These are phyloP conservation scores for Troides helena DNA, from an alignment of 2,888 invertebrate species.

Conservation along the genomic window DNA sequence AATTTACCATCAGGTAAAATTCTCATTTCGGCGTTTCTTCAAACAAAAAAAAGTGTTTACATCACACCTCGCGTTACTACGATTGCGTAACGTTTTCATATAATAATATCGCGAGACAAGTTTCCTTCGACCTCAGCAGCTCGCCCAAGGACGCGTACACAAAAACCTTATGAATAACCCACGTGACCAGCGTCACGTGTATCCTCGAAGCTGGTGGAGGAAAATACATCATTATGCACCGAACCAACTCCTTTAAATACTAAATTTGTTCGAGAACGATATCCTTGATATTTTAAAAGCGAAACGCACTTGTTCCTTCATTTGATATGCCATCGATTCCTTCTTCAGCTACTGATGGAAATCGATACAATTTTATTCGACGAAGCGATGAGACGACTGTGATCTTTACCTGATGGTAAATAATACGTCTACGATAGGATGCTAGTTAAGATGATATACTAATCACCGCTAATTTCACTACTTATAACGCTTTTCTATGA, in stretches of 20 bases:
- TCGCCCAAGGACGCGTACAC: constrained; percentile 11
- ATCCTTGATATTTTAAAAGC: not conserved
- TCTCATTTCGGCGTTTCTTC: too few species aligned
- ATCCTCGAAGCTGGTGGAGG: constrained; percentile 6
- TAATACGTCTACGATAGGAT: too few species aligned
- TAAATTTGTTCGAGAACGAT: not conserved
- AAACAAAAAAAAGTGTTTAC: too few species aligned
- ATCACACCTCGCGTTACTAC: not conserved
- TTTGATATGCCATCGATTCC: not conserved
- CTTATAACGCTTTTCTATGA: too few species aligned
- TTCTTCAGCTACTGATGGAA: not conserved
- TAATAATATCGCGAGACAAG: constrained; percentile 13
- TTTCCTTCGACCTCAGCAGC: not conserved
- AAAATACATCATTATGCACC: not conserved
- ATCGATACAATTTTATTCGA: not conserved
- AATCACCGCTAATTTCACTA: too few species aligned
- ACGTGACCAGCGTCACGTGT: constrained; percentile 23
- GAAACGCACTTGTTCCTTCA: not conserved
- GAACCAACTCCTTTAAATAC: not conserved
- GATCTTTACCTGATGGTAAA: too few species aligned
- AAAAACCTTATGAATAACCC: constrained; percentile 21
- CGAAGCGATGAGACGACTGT: too few species aligned
- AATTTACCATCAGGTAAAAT: too few species aligned
- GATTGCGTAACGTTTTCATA: constrained; percentile 13
- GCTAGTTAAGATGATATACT: too few species aligned